phyloP scores from a whole-genome alignment of 2,113 vertebrate genomes.

The Chionomys nivalis region DNA sequence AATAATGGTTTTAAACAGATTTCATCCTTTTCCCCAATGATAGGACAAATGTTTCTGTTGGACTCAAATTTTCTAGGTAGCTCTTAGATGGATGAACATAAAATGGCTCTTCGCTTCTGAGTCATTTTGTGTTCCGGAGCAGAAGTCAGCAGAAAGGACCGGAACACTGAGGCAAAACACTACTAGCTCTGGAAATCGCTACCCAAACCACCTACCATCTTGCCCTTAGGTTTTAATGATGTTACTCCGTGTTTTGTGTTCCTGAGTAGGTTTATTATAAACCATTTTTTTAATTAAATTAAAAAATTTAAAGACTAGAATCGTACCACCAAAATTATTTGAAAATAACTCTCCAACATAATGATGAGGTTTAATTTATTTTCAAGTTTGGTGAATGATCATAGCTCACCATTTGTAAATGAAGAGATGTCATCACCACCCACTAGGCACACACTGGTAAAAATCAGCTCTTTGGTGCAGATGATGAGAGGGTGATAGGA shows the following conservation, averaged over 20 bases:
- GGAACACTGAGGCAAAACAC: background rate
- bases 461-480: background rate
- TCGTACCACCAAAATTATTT: constrained; percentile 9
- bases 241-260: background rate
- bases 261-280: constrained; percentile 39
- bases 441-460: background rate
- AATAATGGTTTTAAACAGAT: background rate
- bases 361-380: background rate
- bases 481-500: background rate
- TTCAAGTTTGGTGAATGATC: background rate
- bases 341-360: background rate
- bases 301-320: background rate
- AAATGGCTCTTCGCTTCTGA: background rate
- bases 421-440: background rate
- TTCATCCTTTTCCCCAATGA: background rate
- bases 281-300: background rate
- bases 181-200: too few relatives aligned
- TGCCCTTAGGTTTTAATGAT: background rate
- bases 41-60: background rate
- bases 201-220: background rate
- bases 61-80: background rate
- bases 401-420: background rate
- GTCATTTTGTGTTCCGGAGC: background rate
- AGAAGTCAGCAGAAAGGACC: background rate
- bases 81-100: background rate